Conservation (phyloP, 2,888 invertebrate genomes). For the Athalia circularis region DNA sequence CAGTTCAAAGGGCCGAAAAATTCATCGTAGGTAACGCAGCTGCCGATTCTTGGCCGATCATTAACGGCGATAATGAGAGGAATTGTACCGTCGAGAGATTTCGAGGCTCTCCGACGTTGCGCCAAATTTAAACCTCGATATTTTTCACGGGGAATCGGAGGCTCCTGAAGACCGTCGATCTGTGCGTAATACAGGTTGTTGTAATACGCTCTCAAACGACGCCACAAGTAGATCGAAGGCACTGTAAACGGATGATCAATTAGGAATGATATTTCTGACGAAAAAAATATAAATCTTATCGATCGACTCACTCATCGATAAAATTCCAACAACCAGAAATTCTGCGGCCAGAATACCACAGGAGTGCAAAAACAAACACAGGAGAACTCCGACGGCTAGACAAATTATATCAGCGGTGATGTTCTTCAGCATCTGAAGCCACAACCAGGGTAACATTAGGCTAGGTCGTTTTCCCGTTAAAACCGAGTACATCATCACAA, state of each 20-base stretch:
- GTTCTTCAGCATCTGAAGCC: constrained; percentile 63
- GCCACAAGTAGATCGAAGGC: constrained; percentile 38
- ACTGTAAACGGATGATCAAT: background rate
- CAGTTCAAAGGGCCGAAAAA: constrained; percentile 42
- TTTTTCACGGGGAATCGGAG: background rate
- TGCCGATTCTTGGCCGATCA: constrained; percentile 48
- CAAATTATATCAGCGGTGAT: constrained; percentile 47
- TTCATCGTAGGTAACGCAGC: constrained; percentile 52
- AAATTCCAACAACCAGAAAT: constrained; percentile 55
- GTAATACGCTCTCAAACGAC: constrained; percentile 25
- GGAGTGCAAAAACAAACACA: constrained; percentile 9
- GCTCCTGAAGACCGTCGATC: background rate
- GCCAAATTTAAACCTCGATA: constrained; percentile 25
- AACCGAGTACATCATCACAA: constrained; percentile 66
- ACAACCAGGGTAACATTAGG: constrained; percentile 67
- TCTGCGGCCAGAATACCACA: constrained; percentile 57
- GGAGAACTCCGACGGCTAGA: constrained; percentile 6
- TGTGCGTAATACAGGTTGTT: constrained; percentile 26
- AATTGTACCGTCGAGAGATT: background rate
- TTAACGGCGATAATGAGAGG: constrained; percentile 22
- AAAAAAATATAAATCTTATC: constrained; percentile 53
- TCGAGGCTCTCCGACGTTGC: constrained; percentile 31
- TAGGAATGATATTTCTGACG: background rate
- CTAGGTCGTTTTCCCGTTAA: constrained; percentile 62
- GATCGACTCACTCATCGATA: constrained; percentile 58